These are phyloP conservation scores for Aptenodytes patagonicus DNA, from an alignment of 2,113 vertebrate species.

Conservation along the genomic window DNA sequence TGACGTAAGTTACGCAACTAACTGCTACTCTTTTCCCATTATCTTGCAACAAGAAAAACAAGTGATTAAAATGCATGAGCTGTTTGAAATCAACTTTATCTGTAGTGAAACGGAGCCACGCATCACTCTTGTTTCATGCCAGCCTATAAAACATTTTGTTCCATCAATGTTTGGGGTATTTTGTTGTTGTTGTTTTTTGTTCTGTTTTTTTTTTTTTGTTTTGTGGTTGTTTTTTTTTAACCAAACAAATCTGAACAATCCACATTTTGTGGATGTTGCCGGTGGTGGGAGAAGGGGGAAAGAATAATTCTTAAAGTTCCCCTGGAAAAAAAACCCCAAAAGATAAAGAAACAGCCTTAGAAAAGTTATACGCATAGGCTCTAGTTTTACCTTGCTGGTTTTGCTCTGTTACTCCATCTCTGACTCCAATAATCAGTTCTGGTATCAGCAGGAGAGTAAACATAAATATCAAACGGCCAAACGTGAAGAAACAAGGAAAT, in stretches of 20 bases:
- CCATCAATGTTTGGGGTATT: neutral
- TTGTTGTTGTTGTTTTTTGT: neutral
- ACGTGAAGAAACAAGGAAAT: neutral
- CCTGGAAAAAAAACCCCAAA: accelerated
- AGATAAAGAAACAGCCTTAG: neutral
- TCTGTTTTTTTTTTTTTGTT: no score
- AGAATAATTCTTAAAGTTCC: neutral
- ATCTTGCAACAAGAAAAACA: neutral
- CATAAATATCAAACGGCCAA: accelerated
- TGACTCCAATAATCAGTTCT: neutral
- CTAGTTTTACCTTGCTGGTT: neutral
- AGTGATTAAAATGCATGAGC: neutral
- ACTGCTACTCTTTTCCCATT: neutral
- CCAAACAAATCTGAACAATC: neutral
- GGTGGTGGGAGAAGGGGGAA: accelerated
- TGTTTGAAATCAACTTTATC: neutral
- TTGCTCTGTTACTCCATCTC: neutral
- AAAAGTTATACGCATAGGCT: accelerated
- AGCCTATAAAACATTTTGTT: neutral
- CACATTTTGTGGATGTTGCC: neutral
- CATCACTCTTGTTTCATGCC: neutral
- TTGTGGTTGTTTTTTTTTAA: neutral
- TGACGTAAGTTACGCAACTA: neutral
- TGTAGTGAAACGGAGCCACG: neutral
- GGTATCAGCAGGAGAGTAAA: accelerated